Evolutionary conservation across 2,113 vertebrate genomes (phyloP), one percentile per base, ranked within the genome.

Genomic region (Ceyx cyanopectus): DNA sequence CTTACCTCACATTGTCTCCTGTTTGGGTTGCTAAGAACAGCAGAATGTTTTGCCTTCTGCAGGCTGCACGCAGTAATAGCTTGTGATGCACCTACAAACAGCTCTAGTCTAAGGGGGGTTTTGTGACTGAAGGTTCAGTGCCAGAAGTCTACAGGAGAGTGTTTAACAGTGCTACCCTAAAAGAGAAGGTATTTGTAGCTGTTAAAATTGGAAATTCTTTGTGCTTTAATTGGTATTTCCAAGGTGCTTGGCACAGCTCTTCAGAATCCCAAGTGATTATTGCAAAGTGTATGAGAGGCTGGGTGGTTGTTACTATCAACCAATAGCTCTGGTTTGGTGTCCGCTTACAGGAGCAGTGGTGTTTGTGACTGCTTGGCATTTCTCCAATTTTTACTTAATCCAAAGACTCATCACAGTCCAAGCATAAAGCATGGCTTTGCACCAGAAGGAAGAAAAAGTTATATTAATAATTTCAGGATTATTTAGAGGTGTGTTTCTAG

Each of bases 391-490:
- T 78, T 92, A 10, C 66, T 75, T 95, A 92, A 90, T 88, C 69
- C 89, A 83, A 73, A 89, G 56, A 61, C 76, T 81, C 53, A 75
- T 72, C 85, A 45, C 81, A 70, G 90, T 94, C 75, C 84, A 80
- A 82, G 60, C 81, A 92, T 82, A 82, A 92, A 91, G 63, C 60
- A 15, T 89, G 81, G 66, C 87, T 91, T 76, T 82, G 66, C 67
- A 72, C 14, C 23, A 43, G 43, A 76, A 27, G 29, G 37, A 37
- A 53, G 81, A 62, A 54, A 41, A 65, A 57, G 14, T 61, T 81
- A 4, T 37, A 43, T 77, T 82, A 82, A 89, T 94, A 92, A 89
- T 77, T 76, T 83, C 43, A 77, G 87, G 94, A 93, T 94, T 91
- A 91, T 87, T 67, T 80, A 34, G 51, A 48, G 30, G 1, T 56